Evolutionary conservation across 2,797 vertebrate species (phyloP), one percentile per base, ranked within the genome.

Genomic region (Schizopygopsis malacanthus): DNA sequence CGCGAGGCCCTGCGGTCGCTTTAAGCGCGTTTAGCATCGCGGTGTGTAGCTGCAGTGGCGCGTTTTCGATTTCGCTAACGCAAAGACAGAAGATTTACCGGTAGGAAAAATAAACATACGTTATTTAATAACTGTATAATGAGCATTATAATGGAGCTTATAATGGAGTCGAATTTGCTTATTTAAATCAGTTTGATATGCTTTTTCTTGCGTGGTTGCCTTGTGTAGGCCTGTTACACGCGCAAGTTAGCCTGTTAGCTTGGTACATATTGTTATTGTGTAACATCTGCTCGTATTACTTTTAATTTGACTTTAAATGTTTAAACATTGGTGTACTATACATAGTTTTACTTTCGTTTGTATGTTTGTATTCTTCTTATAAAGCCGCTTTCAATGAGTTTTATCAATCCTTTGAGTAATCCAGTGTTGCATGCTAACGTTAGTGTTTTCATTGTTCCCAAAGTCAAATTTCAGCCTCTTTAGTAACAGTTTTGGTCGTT

Each of bases 181-280:
- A 52, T 52, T 47, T 83, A 39, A 25, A 39, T 65, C 15, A 15
- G 11, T 43, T 41, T 56, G 28, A 33, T 63, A 7, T 47, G 0
- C 12, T 4, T 13, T 11, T 13, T 80, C 37, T 63, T 50, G 13
- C 3, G 2, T 33, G 16, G 33, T n/a, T 65, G 8, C 4, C 8
- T 33, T n/a, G 11, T 47, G 4, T 45, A 72, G 84, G 70, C 84
- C 78, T 73, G 6, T 12, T 12, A 39, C 52, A 39, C 33, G 39
- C 16, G n/a, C 3, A 28, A 12, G 16, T 59, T 85, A 80, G 84
- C 84, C 0, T 85, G 15, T 54, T 81, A 85, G 84, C 84, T 33
- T 76, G 33, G 54, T 65, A 39, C 39, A 8, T 45, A 4, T 6
- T 43, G 12, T 47, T 52, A 47, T 2, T 39, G 22, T 13, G 37